Conservation (phyloP, 1,140 invertebrate species). For the Steinernema khuongi region DNA sequence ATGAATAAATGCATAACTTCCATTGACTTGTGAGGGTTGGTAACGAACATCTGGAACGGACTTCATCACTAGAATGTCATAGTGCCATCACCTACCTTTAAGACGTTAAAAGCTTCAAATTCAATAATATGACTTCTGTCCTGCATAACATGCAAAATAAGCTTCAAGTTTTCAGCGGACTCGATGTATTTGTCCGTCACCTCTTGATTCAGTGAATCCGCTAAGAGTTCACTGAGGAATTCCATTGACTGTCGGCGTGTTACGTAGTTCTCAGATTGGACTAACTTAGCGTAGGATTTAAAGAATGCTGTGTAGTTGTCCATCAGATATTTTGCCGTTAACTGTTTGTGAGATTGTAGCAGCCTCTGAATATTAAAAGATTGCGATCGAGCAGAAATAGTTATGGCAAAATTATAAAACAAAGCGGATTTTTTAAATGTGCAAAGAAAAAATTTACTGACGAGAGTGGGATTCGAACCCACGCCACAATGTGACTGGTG, state of each 20-base stretch:
- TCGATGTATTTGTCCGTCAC: neutral
- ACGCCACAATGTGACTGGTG: slow-evolving; percentile 64
- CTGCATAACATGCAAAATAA: neutral
- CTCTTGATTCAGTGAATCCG: neutral
- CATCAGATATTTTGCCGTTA: neutral
- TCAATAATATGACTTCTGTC: slow-evolving; percentile 3
- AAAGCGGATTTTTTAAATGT: no score
- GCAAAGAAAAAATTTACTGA: neutral
- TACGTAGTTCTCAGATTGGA: neutral
- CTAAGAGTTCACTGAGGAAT: neutral
- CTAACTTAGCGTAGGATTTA: neutral
- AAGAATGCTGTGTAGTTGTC: neutral
- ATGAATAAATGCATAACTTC: neutral
- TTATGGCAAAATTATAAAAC: no score
- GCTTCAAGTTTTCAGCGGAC: neutral
- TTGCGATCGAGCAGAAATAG: no score
- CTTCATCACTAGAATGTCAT: neutral
- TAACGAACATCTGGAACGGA: neutral
- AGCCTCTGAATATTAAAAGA: neutral
- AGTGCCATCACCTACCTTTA: neutral
- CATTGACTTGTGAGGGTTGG: neutral
- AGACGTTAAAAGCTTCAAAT: neutral
- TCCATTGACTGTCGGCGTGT: neutral
- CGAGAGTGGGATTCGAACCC: slow-evolving; percentile 57
- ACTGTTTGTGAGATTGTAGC: neutral